Conservation (phyloP, 1,140 invertebrate genomes). For the Cydia amplana region DNA sequence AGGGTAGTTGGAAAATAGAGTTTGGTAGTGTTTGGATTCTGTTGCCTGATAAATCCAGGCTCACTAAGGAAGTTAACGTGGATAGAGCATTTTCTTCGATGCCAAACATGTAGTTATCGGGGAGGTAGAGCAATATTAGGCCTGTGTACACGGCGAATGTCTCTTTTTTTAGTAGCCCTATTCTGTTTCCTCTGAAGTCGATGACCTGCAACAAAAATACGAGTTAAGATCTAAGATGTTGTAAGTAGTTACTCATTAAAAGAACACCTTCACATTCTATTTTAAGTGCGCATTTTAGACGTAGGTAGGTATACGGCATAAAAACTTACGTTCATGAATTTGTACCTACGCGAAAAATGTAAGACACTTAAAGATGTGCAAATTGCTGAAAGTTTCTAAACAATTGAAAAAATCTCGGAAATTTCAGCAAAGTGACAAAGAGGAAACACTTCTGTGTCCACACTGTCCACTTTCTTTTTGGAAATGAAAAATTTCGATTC, state of each 20-base stretch:
- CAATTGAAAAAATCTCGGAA: too few species aligned
- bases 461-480: too few species aligned
- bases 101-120: conserved; percentile 81
- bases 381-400: too few species aligned
- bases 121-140: conserved; percentile 81
- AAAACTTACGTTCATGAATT: too few species aligned
- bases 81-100: conserved; percentile 80
- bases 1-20: conserved; percentile 80
- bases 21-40: conserved; percentile 79
- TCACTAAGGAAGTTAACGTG: conserved; percentile 76
- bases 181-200: conserved; percentile 82
- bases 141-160: conserved; percentile 80
- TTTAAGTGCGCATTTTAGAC: too few species aligned
- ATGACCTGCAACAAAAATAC: conserved; percentile 78
- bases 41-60: conserved; percentile 81
- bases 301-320: too few species aligned
- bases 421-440: too few species aligned
- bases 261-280: too few species aligned
- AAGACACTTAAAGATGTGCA: too few species aligned
- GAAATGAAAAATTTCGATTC: too few species aligned
- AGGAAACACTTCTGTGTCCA: too few species aligned
- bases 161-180: conserved; percentile 78
- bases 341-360: too few species aligned
- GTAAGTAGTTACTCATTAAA: not conserved
- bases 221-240: not conserved